Evolutionary conservation across 1,140 invertebrate species (phyloP).

Genomic region (Manduca sexta): DNA sequence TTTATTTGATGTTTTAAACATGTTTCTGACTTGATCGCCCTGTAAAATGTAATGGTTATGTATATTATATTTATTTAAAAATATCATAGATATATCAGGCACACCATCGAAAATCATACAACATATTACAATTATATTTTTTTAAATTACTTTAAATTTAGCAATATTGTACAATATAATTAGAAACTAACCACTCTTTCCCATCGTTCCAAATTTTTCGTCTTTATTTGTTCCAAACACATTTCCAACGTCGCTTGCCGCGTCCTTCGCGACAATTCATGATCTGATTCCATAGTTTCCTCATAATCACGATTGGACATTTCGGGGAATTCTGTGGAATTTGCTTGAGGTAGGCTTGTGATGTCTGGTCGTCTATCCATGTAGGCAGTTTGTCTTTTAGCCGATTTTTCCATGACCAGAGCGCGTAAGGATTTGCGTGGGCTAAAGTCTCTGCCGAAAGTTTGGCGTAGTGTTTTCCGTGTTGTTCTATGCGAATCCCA

Average conservation of each 20-base stretch:
- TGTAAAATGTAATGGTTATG: slow-evolving; percentile 24
- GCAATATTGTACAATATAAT: background rate
- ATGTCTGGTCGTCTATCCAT: slow-evolving; percentile 14
- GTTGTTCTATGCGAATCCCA: slow-evolving; percentile 63
- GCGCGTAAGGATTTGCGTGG: slow-evolving; percentile 50
- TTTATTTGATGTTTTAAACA: slow-evolving; percentile 20
- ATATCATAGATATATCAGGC: too few relatives aligned
- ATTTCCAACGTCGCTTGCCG: slow-evolving; percentile 35
- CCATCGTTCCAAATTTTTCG: slow-evolving; percentile 34
- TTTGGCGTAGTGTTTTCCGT: slow-evolving; percentile 51
- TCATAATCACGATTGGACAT: slow-evolving; percentile 4
- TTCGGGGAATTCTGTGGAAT: slow-evolving; percentile 36
- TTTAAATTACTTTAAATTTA: background rate
- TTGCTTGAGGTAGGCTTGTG: slow-evolving; percentile 28
- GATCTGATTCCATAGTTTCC: slow-evolving; percentile 17
- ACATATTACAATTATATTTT: background rate
- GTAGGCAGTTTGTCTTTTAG: slow-evolving; percentile 33
- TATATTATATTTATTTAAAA: too few relatives aligned
- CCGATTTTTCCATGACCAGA: slow-evolving; percentile 58
- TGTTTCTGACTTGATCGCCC: slow-evolving; percentile 40
- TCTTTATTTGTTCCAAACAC: slow-evolving; percentile 43
- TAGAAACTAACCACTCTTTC: slow-evolving; percentile 39
- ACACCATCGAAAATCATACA: background rate
- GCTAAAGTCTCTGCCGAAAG: slow-evolving; percentile 58
- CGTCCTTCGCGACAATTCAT: slow-evolving; percentile 29